phyloP scores from a whole-genome alignment of 2,797 vertebrate genomes.

The Lacerta bilineata region DNA sequence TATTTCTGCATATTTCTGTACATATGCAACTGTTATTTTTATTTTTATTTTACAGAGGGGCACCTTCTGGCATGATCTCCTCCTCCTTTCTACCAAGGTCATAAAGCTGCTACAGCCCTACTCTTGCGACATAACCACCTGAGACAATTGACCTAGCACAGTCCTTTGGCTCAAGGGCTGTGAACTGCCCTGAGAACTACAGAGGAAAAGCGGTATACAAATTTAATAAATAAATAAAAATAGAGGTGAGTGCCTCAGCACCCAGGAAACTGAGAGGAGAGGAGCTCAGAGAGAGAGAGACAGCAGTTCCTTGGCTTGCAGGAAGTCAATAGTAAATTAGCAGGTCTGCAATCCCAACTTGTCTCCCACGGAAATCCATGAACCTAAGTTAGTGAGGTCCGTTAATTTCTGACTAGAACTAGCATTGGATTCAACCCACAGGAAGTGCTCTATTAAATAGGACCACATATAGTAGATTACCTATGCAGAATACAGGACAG shows the following conservation, averaged over 20 bases:
- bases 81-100: background rate
- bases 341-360: constrained; percentile 30
- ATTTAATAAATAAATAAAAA: too few species aligned
- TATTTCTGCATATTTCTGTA: constrained; percentile 17
- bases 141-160: background rate
- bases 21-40: constrained; percentile 8
- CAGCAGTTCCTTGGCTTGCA: background rate
- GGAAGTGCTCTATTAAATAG: constrained; percentile 61
- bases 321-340: constrained; percentile 18
- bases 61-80: background rate
- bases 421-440: constrained; percentile 3
- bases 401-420: too few species aligned
- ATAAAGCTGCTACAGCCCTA: background rate
- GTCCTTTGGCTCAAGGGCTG: background rate
- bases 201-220: too few species aligned
- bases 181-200: too few species aligned
- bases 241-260: too few species aligned
- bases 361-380: background rate
- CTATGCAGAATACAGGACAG: constrained; percentile 39
- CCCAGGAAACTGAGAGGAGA: background rate
- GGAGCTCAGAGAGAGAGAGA: background rate
- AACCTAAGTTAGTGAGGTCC: too few species aligned
- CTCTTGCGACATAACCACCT: background rate
- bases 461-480: constrained; percentile 30
- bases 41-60: background rate